These are phyloP conservation scores for Campoplex nolae DNA, from an alignment of 2,888 invertebrate species.

Conservation along the genomic window DNA sequence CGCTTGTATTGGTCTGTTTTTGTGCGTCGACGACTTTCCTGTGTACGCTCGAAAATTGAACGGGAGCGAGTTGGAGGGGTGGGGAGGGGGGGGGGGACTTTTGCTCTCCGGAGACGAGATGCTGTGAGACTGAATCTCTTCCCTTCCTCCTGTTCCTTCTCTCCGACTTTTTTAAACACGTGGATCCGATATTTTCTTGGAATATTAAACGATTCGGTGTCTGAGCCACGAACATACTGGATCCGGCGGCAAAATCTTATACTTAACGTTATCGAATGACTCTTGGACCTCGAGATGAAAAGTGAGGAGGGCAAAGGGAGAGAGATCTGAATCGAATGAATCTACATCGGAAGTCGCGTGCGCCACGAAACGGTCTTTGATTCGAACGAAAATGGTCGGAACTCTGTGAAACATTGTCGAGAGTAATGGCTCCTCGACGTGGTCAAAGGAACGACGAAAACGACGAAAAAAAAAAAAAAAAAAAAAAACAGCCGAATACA, in stretches of 20 bases:
- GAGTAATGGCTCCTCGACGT: constrained; percentile 41
- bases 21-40: constrained; percentile 54
- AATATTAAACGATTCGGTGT: constrained; percentile 39
- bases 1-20: constrained; percentile 9
- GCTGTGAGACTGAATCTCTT: constrained; percentile 21
- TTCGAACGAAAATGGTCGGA: constrained; percentile 7
- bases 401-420: constrained; percentile 6
- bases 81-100: background rate
- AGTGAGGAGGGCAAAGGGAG: background rate
- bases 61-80: background rate
- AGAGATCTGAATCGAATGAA: background rate
- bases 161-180: constrained; percentile 23
- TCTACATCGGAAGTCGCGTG: constrained; percentile 4
- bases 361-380: background rate
- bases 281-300: constrained; percentile 21
- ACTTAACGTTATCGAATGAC: constrained; percentile 63
- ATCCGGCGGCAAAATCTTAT: constrained; percentile 48
- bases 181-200: constrained; percentile 50
- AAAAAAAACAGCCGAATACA: background rate
- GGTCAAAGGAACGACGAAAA: constrained; percentile 14
- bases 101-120: constrained; percentile 18
- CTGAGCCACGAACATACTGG: constrained; percentile 17
- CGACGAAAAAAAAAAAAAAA: background rate
- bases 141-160: background rate
- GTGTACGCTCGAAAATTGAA: constrained; percentile 36